Conservation (phyloP, 2,113 vertebrate species). For the Crypturellus undulatus region DNA sequence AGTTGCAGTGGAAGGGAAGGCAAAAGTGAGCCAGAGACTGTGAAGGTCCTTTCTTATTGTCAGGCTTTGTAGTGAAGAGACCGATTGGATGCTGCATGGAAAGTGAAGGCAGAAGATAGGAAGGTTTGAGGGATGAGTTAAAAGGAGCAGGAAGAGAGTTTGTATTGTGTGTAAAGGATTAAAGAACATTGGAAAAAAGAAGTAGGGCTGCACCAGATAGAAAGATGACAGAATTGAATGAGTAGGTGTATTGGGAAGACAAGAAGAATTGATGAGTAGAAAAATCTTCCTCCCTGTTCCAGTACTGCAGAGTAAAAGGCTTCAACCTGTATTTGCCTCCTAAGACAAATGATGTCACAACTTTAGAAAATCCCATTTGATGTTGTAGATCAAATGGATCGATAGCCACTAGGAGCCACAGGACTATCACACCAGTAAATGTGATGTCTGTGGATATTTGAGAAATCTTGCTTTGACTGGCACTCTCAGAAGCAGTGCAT, state of each 20-base stretch:
- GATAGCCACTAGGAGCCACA: not conserved
- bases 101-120: not conserved
- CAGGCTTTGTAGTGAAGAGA: not conserved
- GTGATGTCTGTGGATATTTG: not conserved
- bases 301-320: not conserved
- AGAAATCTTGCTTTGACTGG: not conserved
- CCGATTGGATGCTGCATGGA: not conserved
- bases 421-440: not conserved
- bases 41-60: not conserved
- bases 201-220: not conserved
- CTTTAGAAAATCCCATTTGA: not conserved
- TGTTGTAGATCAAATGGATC: not conserved
- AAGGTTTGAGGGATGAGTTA: not conserved
- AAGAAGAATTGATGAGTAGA: not conserved
- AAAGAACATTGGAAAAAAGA: not conserved
- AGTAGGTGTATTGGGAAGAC: not conserved
- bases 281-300: not conserved
- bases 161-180: not conserved
- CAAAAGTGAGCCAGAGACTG: not conserved
- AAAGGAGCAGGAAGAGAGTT: not conserved
- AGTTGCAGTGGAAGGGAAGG: not conserved
- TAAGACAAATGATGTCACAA: not conserved
- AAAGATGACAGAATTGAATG: rapidly evolving
- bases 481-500: not conserved
- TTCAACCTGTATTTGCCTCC: not conserved